Conservation (phyloP, 2,113 vertebrate species). For the Rhipidura dahli region DNA sequence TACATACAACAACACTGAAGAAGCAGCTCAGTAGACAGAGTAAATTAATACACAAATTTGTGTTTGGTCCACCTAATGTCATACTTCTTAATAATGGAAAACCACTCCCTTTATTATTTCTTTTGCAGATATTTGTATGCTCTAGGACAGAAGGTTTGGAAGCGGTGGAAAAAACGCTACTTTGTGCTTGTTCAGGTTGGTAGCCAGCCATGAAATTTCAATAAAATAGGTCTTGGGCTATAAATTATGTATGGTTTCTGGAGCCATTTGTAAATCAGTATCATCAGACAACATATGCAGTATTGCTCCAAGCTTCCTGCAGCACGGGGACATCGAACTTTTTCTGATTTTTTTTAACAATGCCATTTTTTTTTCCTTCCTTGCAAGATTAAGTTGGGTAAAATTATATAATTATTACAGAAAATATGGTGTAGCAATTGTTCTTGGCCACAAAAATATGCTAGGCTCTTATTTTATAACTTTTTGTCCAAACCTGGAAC, state of each 20-base stretch:
- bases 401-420: not conserved
- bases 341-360: not conserved
- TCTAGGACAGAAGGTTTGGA: slow-evolving; percentile 94
- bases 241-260: accelerated
- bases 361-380: not conserved
- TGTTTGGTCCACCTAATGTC: not conserved
- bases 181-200: slow-evolving; percentile 97
- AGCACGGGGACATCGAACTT: not conserved
- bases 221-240: not conserved
- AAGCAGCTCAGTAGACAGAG: not conserved
- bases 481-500: not conserved
- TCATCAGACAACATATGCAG: not conserved
- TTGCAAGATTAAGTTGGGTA: not conserved
- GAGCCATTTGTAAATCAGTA: not conserved
- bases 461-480: not conserved
- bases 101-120: not conserved
- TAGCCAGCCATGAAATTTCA: not conserved
- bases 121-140: slow-evolving; percentile 86
- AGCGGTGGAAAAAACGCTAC: slow-evolving; percentile 95
- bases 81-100: not conserved
- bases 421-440: not conserved
- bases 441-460: not conserved
- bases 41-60: not conserved
- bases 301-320: not conserved
- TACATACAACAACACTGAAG: not conserved